phyloP scores from a whole-genome alignment of 2,888 invertebrate genomes.

The Steinernema carpocapsae region DNA sequence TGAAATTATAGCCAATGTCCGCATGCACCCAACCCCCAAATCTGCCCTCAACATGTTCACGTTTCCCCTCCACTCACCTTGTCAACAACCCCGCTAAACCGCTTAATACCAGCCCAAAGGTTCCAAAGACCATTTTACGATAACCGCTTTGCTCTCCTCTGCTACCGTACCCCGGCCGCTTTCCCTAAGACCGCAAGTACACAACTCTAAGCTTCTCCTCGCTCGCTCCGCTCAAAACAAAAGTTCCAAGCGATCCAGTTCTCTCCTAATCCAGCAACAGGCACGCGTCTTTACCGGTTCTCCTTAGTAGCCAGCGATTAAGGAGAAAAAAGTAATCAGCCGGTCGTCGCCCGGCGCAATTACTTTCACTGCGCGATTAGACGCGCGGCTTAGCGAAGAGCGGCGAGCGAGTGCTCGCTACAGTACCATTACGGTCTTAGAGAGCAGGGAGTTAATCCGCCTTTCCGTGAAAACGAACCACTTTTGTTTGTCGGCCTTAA shows the following conservation, averaged over 20 bases:
- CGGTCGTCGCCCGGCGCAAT: neutral
- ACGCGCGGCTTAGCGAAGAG: conserved; percentile 26
- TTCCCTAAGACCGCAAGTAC: too few species aligned
- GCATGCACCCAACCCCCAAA: too few species aligned
- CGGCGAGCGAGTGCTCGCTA: neutral
- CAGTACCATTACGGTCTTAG: conserved; percentile 34
- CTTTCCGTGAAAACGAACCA: conserved; percentile 5
- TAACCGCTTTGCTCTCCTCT: too few species aligned
- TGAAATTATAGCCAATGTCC: too few species aligned
- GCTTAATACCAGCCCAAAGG: too few species aligned
- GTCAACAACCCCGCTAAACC: too few species aligned
- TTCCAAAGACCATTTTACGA: too few species aligned
- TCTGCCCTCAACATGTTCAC: too few species aligned
- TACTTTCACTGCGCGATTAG: conserved; percentile 33
- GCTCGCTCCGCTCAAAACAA: neutral
- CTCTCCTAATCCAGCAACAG: conserved; percentile 17
- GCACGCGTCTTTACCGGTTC: conserved; percentile 27
- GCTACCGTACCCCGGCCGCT: too few species aligned
- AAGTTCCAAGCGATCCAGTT: conserved; percentile 8
- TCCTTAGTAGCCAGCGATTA: neutral
- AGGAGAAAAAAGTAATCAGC: neutral
- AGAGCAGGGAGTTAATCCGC: conserved; percentile 1
- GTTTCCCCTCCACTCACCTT: too few species aligned
- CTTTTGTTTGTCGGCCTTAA: neutral
- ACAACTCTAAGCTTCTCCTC: too few species aligned